These are phyloP conservation scores for Erinaceus europaeus DNA, from an alignment of 2,113 vertebrate species.

Conservation along the genomic window DNA sequence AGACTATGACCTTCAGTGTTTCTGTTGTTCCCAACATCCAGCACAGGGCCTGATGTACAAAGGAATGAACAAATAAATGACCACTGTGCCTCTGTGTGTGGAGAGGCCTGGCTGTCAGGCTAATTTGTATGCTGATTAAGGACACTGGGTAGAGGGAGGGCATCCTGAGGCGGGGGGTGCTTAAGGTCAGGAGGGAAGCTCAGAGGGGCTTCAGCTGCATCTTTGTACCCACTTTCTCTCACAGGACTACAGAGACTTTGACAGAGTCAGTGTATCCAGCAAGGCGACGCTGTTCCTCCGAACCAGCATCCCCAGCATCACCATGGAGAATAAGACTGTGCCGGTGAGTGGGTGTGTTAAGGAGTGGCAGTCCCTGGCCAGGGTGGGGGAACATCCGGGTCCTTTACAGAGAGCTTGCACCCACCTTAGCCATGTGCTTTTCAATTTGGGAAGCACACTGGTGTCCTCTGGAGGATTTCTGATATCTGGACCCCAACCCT, in stretches of 20 bases:
- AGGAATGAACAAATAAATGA: not conserved
- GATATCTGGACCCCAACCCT: not conserved
- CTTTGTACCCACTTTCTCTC: not conserved
- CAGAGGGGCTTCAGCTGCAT: not conserved
- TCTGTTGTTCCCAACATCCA: not conserved
- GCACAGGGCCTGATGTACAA: not conserved
- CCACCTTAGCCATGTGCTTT: not conserved
- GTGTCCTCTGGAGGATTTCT: not conserved
- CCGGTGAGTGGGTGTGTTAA: constrained; percentile 75
- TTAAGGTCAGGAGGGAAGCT: not conserved
- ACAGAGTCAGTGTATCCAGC: constrained; percentile 85
- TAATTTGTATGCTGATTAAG: not conserved
- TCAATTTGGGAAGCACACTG: not conserved
- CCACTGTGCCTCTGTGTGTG: not conserved
- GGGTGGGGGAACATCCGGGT: accelerated
- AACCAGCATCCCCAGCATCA: constrained; percentile 86
- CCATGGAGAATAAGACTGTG: constrained; percentile 84
- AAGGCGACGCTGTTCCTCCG: constrained; percentile 89
- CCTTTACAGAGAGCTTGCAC: not conserved
- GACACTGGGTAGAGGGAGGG: not conserved
- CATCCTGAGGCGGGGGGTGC: too few species aligned
- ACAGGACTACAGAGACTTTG: constrained; percentile 88
- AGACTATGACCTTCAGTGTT: not conserved
- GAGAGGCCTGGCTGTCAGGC: not conserved
- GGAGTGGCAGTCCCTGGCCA: not conserved